These are phyloP conservation scores for Saccopteryx bilineata DNA, from an alignment of 2,113 vertebrate species.

Conservation along the genomic window DNA sequence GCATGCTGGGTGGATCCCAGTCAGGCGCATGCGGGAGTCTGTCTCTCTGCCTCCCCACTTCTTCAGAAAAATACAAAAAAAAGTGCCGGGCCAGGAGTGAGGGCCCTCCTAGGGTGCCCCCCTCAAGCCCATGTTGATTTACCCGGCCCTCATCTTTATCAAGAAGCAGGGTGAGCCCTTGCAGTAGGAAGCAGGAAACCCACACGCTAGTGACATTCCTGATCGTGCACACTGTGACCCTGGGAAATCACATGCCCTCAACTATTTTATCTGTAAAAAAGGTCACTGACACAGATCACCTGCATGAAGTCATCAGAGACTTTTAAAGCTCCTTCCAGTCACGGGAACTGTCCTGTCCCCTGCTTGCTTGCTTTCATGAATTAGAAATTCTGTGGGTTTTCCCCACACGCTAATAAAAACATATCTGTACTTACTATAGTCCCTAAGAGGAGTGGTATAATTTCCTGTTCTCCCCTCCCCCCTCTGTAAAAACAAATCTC, in stretches of 20 bases:
- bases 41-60: too few relatives aligned
- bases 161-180: not conserved
- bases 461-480: not conserved
- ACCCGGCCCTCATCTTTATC: not conserved
- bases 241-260: not conserved
- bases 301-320: not conserved
- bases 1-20: too few relatives aligned
- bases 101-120: not conserved
- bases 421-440: not conserved
- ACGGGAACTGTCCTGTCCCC: not conserved
- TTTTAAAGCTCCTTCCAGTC: not conserved
- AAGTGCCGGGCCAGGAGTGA: not conserved
- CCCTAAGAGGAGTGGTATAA: not conserved
- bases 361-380: conserved; percentile 29
- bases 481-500: conserved; percentile 27
- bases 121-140: not conserved
- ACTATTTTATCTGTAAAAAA: conserved; percentile 11
- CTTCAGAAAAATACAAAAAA: too few relatives aligned
- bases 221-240: not conserved
- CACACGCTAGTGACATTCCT: not conserved
- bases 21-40: too few relatives aligned
- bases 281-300: not conserved
- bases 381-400: not conserved
- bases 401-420: not conserved
- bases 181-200: not conserved